Conservation (phyloP, 1,140 invertebrate species). For the Aphelenchoides avenae region DNA sequence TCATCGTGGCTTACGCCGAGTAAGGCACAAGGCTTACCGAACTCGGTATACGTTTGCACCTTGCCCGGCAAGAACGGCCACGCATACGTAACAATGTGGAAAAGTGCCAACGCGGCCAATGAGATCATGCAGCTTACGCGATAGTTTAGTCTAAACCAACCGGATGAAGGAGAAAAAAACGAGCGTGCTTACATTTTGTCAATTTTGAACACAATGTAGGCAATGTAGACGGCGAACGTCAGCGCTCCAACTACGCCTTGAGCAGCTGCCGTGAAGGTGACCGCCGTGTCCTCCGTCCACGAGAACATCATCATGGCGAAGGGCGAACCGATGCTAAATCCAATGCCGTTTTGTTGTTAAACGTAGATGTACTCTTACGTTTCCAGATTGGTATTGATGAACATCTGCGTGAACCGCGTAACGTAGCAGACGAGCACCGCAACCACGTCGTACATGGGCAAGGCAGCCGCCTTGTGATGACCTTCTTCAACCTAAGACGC, state of each 20-base stretch:
- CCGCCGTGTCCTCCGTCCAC: conserved; percentile 29
- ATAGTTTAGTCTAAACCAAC: conserved; percentile 29
- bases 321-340: conserved; percentile 20
- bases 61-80: conserved; percentile 38
- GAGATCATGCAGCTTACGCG: conserved; percentile 30
- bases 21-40: conserved; percentile 1
- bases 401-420: conserved; percentile 43
- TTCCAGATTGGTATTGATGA: conserved; percentile 37
- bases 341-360: conserved; percentile 6
- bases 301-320: conserved; percentile 39
- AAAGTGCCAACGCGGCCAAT: conserved; percentile 19
- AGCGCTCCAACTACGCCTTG: conserved; percentile 20
- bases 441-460: conserved; percentile 33
- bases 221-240: conserved; percentile 30
- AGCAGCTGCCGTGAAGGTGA: conserved; percentile 22
- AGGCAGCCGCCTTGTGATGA: background rate
- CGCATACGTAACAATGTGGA: conserved; percentile 40
- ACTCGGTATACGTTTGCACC: conserved; percentile 9
- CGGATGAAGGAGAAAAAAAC: background rate
- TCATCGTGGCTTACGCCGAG: conserved; percentile 13
- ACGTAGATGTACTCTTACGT: conserved; percentile 28
- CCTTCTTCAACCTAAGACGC: background rate
- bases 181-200: conserved; percentile 24
- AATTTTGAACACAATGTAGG: conserved; percentile 30
- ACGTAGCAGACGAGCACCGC: conserved; percentile 38